Conservation (phyloP, 2,888 invertebrate species). For the Acanthopleura granulata region DNA sequence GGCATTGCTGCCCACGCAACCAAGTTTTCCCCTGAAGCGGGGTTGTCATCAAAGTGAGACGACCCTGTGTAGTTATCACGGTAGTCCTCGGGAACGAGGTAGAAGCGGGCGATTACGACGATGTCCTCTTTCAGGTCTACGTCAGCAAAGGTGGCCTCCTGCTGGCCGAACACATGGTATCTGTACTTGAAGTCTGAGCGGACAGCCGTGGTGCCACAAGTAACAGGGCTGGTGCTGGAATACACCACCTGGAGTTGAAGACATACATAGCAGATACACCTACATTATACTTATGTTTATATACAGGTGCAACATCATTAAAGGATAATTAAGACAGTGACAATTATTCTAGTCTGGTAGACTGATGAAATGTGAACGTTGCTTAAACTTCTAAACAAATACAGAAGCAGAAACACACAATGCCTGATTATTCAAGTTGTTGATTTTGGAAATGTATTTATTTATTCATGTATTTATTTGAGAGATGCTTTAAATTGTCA, state of each 20-base stretch:
- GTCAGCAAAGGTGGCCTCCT: constrained; percentile 63
- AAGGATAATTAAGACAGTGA: too few species aligned
- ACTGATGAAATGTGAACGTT: too few species aligned
- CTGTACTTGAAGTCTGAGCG: constrained; percentile 60
- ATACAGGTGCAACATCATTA: too few species aligned
- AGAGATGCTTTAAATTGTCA: too few species aligned
- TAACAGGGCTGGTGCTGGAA: constrained; percentile 62
- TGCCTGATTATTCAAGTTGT: too few species aligned
- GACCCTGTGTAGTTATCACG: constrained; percentile 30
- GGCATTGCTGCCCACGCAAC: constrained; percentile 66
- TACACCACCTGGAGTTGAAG: constrained; percentile 53
- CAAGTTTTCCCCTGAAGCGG: constrained; percentile 57
- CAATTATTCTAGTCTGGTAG: too few species aligned
- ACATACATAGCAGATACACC: background rate
- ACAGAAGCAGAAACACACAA: too few species aligned
- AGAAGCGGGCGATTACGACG: constrained; percentile 62
- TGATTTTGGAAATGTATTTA: too few species aligned
- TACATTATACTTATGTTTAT: too few species aligned
- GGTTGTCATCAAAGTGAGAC: constrained; percentile 33
- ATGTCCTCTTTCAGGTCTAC: constrained; percentile 61
- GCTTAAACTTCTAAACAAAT: too few species aligned
- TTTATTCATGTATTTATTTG: too few species aligned
- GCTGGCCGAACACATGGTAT: constrained; percentile 68
- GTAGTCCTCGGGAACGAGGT: constrained; percentile 52
- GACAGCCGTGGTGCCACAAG: constrained; percentile 64